phyloP scores from a whole-genome alignment of 2,888 invertebrate genomes.

The Lochmaea capreae region DNA sequence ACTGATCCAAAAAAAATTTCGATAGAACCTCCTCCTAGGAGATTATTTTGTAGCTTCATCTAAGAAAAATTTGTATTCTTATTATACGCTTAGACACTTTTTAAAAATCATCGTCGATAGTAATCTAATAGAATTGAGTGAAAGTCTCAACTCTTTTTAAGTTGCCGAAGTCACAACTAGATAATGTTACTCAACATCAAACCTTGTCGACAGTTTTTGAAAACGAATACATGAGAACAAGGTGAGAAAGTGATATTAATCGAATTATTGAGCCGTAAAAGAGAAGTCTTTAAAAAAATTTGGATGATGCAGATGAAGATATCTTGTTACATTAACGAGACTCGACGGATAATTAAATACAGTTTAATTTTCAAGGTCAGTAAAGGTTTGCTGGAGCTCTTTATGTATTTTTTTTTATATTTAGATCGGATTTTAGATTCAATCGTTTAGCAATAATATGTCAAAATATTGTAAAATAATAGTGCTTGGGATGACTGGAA shows the following conservation, averaged over 20 bases:
- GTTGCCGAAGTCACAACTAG: background rate
- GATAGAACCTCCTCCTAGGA: too few species aligned
- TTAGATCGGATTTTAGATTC: too few species aligned
- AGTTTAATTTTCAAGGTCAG: background rate
- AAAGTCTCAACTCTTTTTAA: background rate
- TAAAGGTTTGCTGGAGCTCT: background rate
- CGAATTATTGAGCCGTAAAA: background rate
- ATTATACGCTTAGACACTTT: background rate
- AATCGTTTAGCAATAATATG: too few species aligned
- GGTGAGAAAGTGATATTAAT: conserved; percentile 13
- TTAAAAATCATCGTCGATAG: background rate
- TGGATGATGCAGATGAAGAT: background rate
- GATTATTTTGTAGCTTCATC: too few species aligned
- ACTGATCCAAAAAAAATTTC: too few species aligned
- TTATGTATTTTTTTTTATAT: too few species aligned
- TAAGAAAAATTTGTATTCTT: too few species aligned
- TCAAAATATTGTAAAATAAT: too few species aligned
- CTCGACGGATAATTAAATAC: background rate
- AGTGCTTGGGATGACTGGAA: too few species aligned
- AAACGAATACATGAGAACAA: conserved; percentile 6
- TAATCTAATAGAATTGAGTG: background rate
- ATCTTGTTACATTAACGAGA: background rate
- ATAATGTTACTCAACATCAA: background rate
- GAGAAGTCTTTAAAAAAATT: background rate
- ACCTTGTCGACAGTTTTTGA: conserved; percentile 3